phyloP scores from a whole-genome alignment of 2,888 invertebrate species.

The Epinotia bilunana region DNA sequence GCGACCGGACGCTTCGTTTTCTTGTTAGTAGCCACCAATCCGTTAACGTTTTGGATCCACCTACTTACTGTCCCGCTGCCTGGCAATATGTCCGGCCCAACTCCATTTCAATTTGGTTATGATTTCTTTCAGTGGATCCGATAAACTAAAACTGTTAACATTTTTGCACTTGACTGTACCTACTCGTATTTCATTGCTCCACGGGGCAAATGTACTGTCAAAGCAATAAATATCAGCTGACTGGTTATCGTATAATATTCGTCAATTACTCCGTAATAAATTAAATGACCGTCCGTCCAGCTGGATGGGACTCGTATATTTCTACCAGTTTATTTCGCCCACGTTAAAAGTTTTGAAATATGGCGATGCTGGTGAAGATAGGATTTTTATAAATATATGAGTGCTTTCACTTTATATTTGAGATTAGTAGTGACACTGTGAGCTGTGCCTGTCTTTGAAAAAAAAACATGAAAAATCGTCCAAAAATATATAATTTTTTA shows the following conservation, averaged over 20 bases:
- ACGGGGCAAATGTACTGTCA: background rate
- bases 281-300: constrained; percentile 17
- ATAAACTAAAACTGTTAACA: too few species aligned
- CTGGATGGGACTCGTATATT: constrained; percentile 21
- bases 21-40: too few species aligned
- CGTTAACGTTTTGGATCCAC: too few species aligned
- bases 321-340: constrained; percentile 16
- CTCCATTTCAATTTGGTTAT: too few species aligned
- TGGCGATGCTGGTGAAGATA: constrained; percentile 1
- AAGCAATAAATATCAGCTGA: constrained; percentile 13
- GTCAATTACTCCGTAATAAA: constrained; percentile 29
- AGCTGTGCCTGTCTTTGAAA: too few species aligned
- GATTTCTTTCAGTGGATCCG: too few species aligned
- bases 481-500: too few species aligned
- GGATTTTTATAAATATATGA: constrained; percentile 3
- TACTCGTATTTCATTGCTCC: background rate
- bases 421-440: background rate
- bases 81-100: too few species aligned
- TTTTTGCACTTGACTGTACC: too few species aligned
- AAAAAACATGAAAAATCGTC: too few species aligned
- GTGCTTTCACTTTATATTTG: background rate
- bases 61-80: too few species aligned
- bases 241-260: constrained; percentile 18
- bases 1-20: too few species aligned
- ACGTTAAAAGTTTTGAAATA: constrained; percentile 27